phyloP scores from a whole-genome alignment of 1,140 invertebrate species.

The Drosophila ironensis region DNA sequence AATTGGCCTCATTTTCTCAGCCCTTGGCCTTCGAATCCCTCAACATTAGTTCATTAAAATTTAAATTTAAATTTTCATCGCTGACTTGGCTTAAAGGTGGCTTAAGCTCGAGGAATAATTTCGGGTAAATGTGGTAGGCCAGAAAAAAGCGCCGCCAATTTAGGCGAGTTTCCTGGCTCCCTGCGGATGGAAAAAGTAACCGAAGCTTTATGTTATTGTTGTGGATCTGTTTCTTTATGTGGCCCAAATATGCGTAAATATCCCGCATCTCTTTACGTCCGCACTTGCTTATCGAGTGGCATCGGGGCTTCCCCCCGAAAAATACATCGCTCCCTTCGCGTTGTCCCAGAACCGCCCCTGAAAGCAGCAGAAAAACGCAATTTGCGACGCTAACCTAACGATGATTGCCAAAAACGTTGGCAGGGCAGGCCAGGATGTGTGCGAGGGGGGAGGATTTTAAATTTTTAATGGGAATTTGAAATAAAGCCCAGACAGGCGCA shows the following conservation, averaged over 20 bases:
- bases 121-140: conserved; percentile 31
- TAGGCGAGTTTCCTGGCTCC: conserved; percentile 4
- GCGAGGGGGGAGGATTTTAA: conserved; percentile 59
- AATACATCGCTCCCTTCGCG: conserved; percentile 25
- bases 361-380: conserved; percentile 60
- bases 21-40: conserved; percentile 19
- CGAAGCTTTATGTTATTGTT: conserved; percentile 51
- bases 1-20: conserved; percentile 12
- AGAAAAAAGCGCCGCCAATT: conserved; percentile 34
- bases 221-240: conserved; percentile 43
- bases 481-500: conserved; percentile 55
- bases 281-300: conserved; percentile 52
- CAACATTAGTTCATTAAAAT: conserved; percentile 57
- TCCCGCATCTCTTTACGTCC: conserved; percentile 23
- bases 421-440: conserved; percentile 6
- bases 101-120: conserved; percentile 41
- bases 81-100: conserved; percentile 30
- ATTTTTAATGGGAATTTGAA: conserved; percentile 78
- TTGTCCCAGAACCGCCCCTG: neutral
- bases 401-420: conserved; percentile 63
- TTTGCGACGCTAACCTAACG: conserved; percentile 73
- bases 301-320: conserved; percentile 34
- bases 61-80: conserved; percentile 41
- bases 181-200: neutral
- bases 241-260: conserved; percentile 43